Percentiles rank a stretch among this genome's conserved stretches.
Evolutionary conservation across 2,888 invertebrate species (phyloP).

Genomic region (Onthophagus sagittarius): DNA sequence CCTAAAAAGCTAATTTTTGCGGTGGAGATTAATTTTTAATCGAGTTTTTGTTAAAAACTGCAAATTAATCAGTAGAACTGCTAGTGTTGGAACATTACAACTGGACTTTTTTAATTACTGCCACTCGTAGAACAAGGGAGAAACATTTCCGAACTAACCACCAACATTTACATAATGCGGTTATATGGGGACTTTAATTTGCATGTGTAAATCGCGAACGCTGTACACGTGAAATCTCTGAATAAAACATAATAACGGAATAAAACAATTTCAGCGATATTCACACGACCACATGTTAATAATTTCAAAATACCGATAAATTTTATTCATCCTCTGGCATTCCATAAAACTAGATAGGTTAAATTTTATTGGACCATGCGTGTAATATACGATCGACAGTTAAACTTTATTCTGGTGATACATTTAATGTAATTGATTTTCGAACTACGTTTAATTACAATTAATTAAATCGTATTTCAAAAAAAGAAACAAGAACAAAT

Average conservation of each 20-base stretch:
- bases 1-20: too few relatives aligned
- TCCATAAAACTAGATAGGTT: not conserved
- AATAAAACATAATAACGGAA: not conserved
- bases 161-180: not conserved
- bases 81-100: not conserved
- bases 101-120: not conserved
- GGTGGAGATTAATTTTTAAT: too few relatives aligned
- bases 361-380: not conserved
- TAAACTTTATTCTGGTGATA: not conserved
- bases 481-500: too few relatives aligned
- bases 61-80: not conserved
- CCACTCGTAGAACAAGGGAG: not conserved
- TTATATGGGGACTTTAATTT: not conserved
- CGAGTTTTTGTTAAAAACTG: too few relatives aligned
- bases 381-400: not conserved
- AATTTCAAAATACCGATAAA: not conserved
- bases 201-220: not conserved
- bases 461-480: not conserved
- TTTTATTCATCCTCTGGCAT: not conserved
- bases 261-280: not conserved
- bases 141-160: not conserved
- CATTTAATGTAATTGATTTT: not conserved
- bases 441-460: not conserved
- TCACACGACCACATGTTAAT: not conserved
- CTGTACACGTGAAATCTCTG: not conserved